phyloP scores from a whole-genome alignment of 2,888 invertebrate species.

The Cryptus armator region DNA sequence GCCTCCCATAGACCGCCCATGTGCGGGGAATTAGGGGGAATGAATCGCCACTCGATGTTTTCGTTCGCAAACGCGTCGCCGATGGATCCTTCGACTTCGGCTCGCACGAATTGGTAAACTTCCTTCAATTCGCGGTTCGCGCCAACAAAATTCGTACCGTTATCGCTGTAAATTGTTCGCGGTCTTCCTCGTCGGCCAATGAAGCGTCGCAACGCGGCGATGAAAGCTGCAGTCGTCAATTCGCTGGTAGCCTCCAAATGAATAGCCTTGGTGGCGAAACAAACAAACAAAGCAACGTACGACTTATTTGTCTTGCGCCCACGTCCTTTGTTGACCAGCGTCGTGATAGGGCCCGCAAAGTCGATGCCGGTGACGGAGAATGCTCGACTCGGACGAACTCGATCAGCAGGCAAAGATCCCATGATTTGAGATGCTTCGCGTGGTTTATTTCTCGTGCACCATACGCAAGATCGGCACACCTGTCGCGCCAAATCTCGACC shows the following conservation, averaged over 20 bases:
- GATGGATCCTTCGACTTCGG: neutral
- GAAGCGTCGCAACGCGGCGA: constrained; percentile 69
- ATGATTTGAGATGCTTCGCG: constrained; percentile 19
- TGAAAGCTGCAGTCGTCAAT: constrained; percentile 67
- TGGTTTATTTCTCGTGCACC: constrained; percentile 60
- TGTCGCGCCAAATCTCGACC: constrained; percentile 64
- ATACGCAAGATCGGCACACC: constrained; percentile 63
- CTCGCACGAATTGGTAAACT: constrained; percentile 33
- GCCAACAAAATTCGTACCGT: constrained; percentile 75
- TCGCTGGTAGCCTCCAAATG: constrained; percentile 71
- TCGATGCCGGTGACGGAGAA: constrained; percentile 61
- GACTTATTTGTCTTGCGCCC: constrained; percentile 62
- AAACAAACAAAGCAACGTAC: constrained; percentile 71
- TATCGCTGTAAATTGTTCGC: constrained; percentile 68
- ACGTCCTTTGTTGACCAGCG: constrained; percentile 58
- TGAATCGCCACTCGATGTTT: constrained; percentile 73
- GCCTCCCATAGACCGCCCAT: constrained; percentile 77
- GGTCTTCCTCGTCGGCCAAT: constrained; percentile 67
- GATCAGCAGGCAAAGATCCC: constrained; percentile 27
- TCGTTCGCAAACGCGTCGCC: constrained; percentile 21
- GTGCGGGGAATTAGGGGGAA: constrained; percentile 72
- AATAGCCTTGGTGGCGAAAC: constrained; percentile 69
- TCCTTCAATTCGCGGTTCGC: constrained; percentile 68
- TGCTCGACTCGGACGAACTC: constrained; percentile 50
- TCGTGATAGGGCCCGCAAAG: constrained; percentile 58